These are phyloP conservation scores for Rhizoglyphus robini DNA, from an alignment of 1,140 invertebrate species.

Conservation along the genomic window DNA sequence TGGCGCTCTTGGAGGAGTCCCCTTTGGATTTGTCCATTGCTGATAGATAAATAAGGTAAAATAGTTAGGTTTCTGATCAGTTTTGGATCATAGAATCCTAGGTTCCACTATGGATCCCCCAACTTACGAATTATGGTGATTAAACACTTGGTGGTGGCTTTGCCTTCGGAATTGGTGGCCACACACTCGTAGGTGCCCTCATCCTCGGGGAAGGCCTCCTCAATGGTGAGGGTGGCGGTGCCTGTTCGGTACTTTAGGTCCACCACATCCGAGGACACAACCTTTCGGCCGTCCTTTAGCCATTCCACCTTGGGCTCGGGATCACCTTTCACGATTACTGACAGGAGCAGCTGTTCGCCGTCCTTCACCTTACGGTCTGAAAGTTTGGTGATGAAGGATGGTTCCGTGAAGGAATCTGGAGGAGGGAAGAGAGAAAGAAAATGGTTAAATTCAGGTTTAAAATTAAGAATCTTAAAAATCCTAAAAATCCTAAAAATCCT, in stretches of 20 bases:
- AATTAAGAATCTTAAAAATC: not conserved
- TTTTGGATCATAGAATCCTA: too few relatives aligned
- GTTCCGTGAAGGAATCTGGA: constrained; percentile 32
- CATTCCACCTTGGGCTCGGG: constrained; percentile 75
- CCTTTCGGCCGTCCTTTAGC: constrained; percentile 58
- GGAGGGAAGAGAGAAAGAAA: not conserved
- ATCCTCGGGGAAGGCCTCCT: constrained; percentile 85
- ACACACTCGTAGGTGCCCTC: constrained; percentile 73
- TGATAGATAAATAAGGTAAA: constrained; percentile 28
- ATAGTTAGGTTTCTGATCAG: not conserved
- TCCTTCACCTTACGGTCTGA: constrained; percentile 62
- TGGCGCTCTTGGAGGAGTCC: constrained; percentile 31
- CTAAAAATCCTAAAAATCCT: too few relatives aligned
- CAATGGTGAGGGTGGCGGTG: constrained; percentile 65
- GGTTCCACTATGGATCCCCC: too few relatives aligned
- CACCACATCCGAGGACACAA: constrained; percentile 65
- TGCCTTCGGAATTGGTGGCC: constrained; percentile 76
- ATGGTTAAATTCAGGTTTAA: not conserved
- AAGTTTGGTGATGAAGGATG: constrained; percentile 56
- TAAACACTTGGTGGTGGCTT: constrained; percentile 62
- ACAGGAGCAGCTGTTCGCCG: constrained; percentile 61
- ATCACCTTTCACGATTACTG: constrained; percentile 65
- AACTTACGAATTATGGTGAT: constrained; percentile 50
- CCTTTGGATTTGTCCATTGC: constrained; percentile 45
- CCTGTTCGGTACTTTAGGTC: constrained; percentile 81